Evolutionary conservation across 2,797 vertebrate genomes (phyloP).

Genomic region (Nothura maculosa): DNA sequence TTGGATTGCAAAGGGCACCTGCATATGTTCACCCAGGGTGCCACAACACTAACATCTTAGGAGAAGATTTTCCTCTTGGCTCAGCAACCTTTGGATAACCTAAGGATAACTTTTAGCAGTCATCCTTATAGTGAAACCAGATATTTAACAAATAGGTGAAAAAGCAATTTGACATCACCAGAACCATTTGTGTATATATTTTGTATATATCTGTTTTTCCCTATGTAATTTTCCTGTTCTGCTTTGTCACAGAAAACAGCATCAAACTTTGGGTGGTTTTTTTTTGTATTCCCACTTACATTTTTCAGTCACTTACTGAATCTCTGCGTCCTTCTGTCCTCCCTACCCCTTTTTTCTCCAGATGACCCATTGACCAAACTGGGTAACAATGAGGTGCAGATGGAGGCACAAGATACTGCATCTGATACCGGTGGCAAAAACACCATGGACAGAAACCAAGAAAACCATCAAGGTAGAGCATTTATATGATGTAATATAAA

Average conservation of each 20-base stretch:
- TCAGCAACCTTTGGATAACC: background rate
- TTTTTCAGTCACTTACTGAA: slow-evolving; percentile 22
- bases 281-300: background rate
- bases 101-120: background rate
- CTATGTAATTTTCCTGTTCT: slow-evolving; percentile 62
- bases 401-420: slow-evolving; percentile 83
- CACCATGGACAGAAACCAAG: slow-evolving; percentile 80
- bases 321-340: slow-evolving; percentile 30
- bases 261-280: slow-evolving; percentile 21
- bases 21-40: background rate
- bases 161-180: slow-evolving; percentile 22
- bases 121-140: background rate
- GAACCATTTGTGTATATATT: slow-evolving; percentile 43
- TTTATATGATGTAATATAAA: background rate
- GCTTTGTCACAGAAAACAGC: slow-evolving; percentile 44
- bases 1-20: background rate
- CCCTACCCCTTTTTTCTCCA: slow-evolving; percentile 66
- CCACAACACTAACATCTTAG: background rate
- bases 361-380: slow-evolving; percentile 77
- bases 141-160: slow-evolving; percentile 38
- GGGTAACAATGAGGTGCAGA: slow-evolving; percentile 84
- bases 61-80: background rate
- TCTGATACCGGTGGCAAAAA: slow-evolving; percentile 83
- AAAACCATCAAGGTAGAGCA: slow-evolving; percentile 84
- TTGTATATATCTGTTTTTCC: slow-evolving; percentile 42